Percentiles rank a stretch among this genome's conserved stretches.
phyloP scores from a whole-genome alignment of 2,888 invertebrate genomes.

The Drosophila peninsularis region DNA sequence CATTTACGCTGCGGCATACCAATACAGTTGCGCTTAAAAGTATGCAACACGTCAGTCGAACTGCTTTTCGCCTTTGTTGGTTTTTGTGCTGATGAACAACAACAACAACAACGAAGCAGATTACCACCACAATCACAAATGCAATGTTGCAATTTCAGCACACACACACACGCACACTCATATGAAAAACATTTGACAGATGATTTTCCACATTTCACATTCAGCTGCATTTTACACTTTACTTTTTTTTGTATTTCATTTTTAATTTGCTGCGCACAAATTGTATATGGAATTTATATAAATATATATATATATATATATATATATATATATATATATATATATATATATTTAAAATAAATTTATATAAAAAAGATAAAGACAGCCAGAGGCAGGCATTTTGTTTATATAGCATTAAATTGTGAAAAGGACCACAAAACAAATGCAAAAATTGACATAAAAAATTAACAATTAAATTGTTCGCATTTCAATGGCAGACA shows the following conservation, averaged over 20 bases:
- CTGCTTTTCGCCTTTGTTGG: conserved; percentile 8
- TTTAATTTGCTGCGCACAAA: conserved; percentile 33
- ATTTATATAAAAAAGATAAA: conserved; percentile 22
- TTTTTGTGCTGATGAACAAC: conserved; percentile 16
- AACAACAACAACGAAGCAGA: conserved; percentile 27
- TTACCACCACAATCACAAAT: conserved; percentile 47
- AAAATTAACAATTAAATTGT: conserved; percentile 33
- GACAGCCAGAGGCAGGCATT: conserved; percentile 17
- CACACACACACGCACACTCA: background rate
- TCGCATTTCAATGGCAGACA: conserved; percentile 1
- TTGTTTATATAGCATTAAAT: conserved; percentile 61
- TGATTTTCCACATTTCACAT: conserved; percentile 71
- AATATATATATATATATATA: conserved; percentile 37
- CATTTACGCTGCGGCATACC: conserved; percentile 16
- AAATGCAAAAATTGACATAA: conserved; percentile 27
- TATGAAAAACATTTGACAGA: conserved; percentile 60
- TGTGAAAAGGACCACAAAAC: conserved; percentile 54
- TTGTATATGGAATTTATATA: conserved; percentile 53
- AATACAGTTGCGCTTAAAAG: conserved; percentile 49
- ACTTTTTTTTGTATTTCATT: conserved; percentile 7
- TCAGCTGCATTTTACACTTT: conserved; percentile 37
- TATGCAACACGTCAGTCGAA: conserved; percentile 52
- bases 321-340: too few relatives aligned
- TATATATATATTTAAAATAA: conserved; percentile 49
- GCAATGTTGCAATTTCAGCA: conserved; percentile 46